These are phyloP conservation scores for Acleris cristana DNA, from an alignment of 2,888 invertebrate species.

Conservation along the genomic window DNA sequence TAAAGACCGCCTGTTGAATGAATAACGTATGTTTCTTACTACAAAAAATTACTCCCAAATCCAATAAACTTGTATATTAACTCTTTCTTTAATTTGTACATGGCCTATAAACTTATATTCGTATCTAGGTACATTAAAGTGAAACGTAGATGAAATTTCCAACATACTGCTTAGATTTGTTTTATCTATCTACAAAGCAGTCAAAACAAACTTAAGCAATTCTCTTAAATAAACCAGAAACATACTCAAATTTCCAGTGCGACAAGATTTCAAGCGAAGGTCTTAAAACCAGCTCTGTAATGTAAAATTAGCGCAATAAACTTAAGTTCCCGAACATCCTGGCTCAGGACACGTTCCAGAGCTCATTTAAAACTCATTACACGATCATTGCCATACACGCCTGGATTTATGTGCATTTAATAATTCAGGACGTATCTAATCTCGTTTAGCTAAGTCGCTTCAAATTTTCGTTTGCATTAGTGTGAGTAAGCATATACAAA, in stretches of 20 bases:
- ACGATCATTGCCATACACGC: constrained; percentile 28
- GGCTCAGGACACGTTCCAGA: constrained; percentile 16
- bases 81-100: too few relatives aligned
- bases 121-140: too few relatives aligned
- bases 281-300: constrained; percentile 15
- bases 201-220: too few relatives aligned
- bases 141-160: too few relatives aligned
- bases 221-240: too few relatives aligned
- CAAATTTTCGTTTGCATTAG: too few relatives aligned
- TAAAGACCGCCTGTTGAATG: background rate
- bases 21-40: background rate
- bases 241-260: background rate
- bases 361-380: constrained; percentile 36
- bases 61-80: too few relatives aligned
- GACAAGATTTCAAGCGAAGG: constrained; percentile 1
- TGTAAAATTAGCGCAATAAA: constrained; percentile 17
- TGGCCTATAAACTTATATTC: too few relatives aligned
- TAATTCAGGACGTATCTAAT: constrained; percentile 64
- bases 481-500: too few relatives aligned
- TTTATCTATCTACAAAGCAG: too few relatives aligned
- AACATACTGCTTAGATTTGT: too few relatives aligned
- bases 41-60: background rate
- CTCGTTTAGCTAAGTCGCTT: constrained; percentile 52
- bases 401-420: constrained; percentile 55
- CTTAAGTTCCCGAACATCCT: constrained; percentile 20